Evolutionary conservation across 2,113 vertebrate species (phyloP).

Genomic region (Carassius auratus): DNA sequence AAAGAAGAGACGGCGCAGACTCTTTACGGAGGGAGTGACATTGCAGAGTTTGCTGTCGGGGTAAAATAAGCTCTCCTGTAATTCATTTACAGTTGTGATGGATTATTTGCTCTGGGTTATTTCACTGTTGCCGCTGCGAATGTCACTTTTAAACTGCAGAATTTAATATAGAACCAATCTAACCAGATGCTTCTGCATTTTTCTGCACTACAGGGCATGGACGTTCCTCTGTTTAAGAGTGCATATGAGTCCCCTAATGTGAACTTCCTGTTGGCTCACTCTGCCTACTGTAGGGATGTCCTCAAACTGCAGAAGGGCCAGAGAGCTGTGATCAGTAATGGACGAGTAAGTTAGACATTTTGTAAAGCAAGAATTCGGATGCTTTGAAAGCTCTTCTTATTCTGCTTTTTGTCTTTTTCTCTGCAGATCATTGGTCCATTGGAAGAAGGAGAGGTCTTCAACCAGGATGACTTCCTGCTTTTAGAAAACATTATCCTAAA

Average conservation of each 20-base stretch:
- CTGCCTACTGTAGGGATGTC: constrained; percentile 87
- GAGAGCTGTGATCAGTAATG: constrained; percentile 93
- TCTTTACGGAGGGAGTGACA: constrained; percentile 78
- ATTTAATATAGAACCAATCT: constrained; percentile 30
- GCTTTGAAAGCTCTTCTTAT: neutral
- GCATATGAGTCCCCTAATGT: constrained; percentile 84
- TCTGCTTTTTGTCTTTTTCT: neutral
- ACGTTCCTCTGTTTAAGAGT: constrained; percentile 85
- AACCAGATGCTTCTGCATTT: neutral
- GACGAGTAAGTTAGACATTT: constrained; percentile 82
- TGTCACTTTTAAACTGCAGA: constrained; percentile 16
- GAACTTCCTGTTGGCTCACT: constrained; percentile 92
- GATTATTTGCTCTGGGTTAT: constrained; percentile 19
- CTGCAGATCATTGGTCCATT: constrained; percentile 92
- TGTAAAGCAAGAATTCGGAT: neutral
- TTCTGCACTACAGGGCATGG: constrained; percentile 86
- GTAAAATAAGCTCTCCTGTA: constrained; percentile 72
- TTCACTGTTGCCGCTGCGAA: neutral
- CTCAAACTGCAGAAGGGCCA: constrained; percentile 95
- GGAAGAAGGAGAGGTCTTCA: constrained; percentile 89
- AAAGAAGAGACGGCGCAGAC: constrained; percentile 88
- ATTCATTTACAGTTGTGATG: constrained; percentile 15
- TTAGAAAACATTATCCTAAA: constrained; percentile 94
- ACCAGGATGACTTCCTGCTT: constrained; percentile 96
- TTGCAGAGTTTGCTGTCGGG: constrained; percentile 89